phyloP scores from a whole-genome alignment of 2,888 invertebrate species.

The Cinara cedri region DNA sequence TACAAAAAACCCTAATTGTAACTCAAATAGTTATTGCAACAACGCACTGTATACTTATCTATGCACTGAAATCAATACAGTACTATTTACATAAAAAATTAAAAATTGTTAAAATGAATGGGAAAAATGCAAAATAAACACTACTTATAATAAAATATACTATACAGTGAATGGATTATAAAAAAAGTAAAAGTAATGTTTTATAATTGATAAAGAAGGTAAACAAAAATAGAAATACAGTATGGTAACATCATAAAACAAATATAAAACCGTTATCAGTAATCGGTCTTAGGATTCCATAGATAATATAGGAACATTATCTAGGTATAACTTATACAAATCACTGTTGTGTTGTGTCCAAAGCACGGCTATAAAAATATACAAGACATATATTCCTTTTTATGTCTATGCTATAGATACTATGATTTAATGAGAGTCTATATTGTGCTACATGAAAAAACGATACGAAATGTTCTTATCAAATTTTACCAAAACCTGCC shows the following conservation, averaged over 20 bases:
- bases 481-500: too few relatives aligned
- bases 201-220: slow-evolving; percentile 16
- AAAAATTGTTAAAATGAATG: not conserved
- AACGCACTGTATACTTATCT: not conserved
- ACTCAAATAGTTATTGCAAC: not conserved
- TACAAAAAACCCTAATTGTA: not conserved
- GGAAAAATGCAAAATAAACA: not conserved
- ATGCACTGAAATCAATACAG: not conserved
- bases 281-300: too few relatives aligned
- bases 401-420: too few relatives aligned
- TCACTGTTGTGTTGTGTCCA: too few relatives aligned
- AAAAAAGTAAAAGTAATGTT: not conserved
- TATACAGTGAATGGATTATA: not conserved
- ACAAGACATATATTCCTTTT: too few relatives aligned
- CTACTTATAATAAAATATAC: not conserved
- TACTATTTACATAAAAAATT: not conserved
- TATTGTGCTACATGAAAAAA: too few relatives aligned
- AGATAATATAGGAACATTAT: too few relatives aligned
- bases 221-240: slow-evolving; percentile 52
- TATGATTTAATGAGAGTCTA: too few relatives aligned
- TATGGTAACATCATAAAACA: not conserved
- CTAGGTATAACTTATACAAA: not conserved
- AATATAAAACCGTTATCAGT: too few relatives aligned
- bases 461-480: too few relatives aligned
- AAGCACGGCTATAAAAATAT: not conserved